A percentile compares a stretch with the other conserved stretches of the same genome.
These are phyloP conservation scores for Drosophila pseudotalamancana DNA, from an alignment of 2,888 invertebrate species.

Conservation along the genomic window DNA sequence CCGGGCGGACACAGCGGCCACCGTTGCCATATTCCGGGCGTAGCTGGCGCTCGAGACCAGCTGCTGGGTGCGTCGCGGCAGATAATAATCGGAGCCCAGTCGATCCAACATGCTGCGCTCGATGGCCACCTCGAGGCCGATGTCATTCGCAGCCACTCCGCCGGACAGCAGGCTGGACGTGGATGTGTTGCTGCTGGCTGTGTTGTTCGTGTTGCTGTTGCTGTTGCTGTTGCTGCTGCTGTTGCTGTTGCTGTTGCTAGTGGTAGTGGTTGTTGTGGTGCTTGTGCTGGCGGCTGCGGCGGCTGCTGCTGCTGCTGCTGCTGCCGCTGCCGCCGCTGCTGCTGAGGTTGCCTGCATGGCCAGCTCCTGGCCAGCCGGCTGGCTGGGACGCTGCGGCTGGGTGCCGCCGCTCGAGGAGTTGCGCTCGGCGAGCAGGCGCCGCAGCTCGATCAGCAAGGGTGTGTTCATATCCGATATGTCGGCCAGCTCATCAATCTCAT, in stretches of 20 bases:
- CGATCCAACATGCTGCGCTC: constrained; percentile 48
- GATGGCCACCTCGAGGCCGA: constrained; percentile 45
- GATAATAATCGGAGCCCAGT: background rate
- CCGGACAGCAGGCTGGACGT: background rate
- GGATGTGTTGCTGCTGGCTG: background rate
- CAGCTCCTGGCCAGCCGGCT: background rate
- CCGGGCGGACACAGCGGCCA: background rate
- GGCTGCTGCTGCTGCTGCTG: background rate
- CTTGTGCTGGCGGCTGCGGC: background rate
- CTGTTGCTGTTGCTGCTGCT: too few species aligned
- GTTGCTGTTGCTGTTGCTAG: background rate
- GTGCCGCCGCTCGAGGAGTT: background rate
- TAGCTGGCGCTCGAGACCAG: background rate
- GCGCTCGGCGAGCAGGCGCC: constrained; percentile 15
- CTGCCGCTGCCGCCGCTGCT: background rate
- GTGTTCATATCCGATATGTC: background rate
- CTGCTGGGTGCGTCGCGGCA: background rate
- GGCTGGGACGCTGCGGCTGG: background rate
- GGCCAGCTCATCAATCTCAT: constrained; percentile 5
- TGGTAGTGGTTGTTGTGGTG: too few species aligned
- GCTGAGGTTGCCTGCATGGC: background rate
- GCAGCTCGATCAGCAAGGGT: background rate
- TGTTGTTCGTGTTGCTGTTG: background rate
- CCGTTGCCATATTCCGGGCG: background rate
- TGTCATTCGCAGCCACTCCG: background rate